phyloP scores from a whole-genome alignment of 2,113 vertebrate genomes.

The Oenanthe melanoleuca region DNA sequence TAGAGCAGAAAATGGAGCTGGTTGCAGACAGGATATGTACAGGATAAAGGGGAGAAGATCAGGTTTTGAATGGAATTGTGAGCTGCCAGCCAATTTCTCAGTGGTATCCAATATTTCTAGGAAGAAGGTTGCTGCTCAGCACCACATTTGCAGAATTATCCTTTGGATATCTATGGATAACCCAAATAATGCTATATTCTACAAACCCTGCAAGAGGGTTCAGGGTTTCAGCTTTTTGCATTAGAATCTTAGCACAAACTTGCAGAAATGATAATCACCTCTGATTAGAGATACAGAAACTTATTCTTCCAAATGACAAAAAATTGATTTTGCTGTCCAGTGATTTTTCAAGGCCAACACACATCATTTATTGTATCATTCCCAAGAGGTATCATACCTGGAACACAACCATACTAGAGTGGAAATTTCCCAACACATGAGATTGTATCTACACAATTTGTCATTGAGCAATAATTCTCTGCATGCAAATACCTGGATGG shows the following conservation, averaged over 20 bases:
- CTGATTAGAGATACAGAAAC: background rate
- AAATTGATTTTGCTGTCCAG: background rate
- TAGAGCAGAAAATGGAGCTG: background rate
- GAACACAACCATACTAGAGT: background rate
- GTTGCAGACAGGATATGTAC: background rate
- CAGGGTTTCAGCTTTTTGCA: background rate
- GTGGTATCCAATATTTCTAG: background rate
- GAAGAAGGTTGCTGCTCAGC: background rate
- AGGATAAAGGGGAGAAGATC: background rate
- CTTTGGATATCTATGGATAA: background rate
- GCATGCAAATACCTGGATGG: constrained; percentile 34
- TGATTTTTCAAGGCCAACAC: background rate
- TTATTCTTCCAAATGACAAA: background rate
- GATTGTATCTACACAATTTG: constrained; percentile 33
- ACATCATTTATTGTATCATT: background rate
- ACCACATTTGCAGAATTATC: background rate
- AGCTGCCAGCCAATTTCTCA: background rate
- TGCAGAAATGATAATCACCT: background rate
- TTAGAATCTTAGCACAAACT: background rate
- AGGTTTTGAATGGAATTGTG: background rate
- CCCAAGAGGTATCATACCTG: constrained; percentile 10
- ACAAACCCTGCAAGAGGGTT: background rate
- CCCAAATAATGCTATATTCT: background rate
- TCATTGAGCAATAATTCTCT: constrained; percentile 57
- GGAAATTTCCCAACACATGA: constrained; percentile 17